Evolutionary conservation across 2,113 vertebrate genomes (phyloP), one percentile per base, ranked within the genome.

Genomic region (Phycodurus eques): DNA sequence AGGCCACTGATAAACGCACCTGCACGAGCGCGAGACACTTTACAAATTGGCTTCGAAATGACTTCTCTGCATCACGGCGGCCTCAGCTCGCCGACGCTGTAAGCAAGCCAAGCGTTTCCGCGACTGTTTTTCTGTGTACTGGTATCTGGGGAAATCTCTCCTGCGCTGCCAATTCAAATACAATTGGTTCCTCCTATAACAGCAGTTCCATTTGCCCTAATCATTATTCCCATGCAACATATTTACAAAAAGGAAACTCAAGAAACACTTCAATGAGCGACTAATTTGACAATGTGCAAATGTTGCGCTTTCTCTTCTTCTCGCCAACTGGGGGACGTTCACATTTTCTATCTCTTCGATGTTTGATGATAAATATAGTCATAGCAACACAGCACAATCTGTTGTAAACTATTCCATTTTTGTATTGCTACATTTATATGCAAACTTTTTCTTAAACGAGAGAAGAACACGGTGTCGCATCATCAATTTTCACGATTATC

Each of bases 1-100:
- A 70, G 66, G 70, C 13, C 74, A 63, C 69, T 67, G 68, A 76
- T 67, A 74, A 72, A 83, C 66, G 70, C 68, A 54, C 67, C 59
- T 56, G 49, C 62, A 64, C 42, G 42, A n/a, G 69, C 66, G 70
- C 43, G 83, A 87, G 82, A 84, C 83, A 87, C 57, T 86, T 90
- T 91, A 90, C 90, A 92, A 92, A 91, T 90, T 88, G 88, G 86
- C 88, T 86, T 78, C 86, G 88, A 87, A 91, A 92, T 92, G 89
- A 91, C 91, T 92, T 90, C 87, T 88, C 84, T 82, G 83, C 88
- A 84, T 92, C 89, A 86, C 27, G 27, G 27, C 27, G 27, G 79
- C 79, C 80, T 88, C 85, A 85, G 84, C 81, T 90, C 82, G 83
- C 86, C 85, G 80, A 27, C 27, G 79, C 84, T 92, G 86, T 83